Evolutionary conservation across 2,797 vertebrate species (phyloP).

Genomic region (Micrastur ruficollis): DNA sequence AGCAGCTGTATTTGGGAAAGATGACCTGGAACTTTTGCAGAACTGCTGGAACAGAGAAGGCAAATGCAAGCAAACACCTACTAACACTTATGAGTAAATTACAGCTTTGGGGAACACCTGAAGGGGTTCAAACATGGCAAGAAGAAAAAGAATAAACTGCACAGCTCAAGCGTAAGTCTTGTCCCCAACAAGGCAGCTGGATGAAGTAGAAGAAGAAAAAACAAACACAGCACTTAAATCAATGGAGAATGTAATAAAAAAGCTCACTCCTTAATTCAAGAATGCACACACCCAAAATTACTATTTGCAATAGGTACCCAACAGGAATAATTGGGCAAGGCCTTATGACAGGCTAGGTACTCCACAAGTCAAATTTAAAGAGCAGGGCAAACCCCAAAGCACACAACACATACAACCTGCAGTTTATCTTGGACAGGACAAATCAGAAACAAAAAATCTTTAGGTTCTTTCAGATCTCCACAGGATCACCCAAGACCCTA

Average conservation of each 20-base stretch:
- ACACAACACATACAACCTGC: neutral
- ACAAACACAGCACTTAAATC: neutral
- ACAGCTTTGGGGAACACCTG: neutral
- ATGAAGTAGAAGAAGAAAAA: neutral
- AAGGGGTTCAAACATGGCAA: neutral
- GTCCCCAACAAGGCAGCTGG: neutral
- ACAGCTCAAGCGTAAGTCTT: neutral
- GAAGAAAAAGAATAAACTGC: neutral
- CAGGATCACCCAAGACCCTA: neutral
- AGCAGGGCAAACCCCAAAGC: neutral
- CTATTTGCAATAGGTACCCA: neutral
- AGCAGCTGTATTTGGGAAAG: neutral
- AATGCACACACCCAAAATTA: neutral
- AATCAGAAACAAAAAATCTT: neutral
- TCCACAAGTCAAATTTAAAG: neutral
- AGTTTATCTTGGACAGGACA: neutral
- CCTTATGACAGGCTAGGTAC: neutral
- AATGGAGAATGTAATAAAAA: neutral
- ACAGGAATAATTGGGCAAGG: neutral
- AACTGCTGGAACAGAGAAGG: neutral
- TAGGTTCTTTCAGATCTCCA: neutral
- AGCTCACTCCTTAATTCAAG: neutral
- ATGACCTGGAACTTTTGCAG: neutral
- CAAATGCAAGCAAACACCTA: neutral
- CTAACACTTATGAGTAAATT: accelerated